phyloP scores from a whole-genome alignment of 92 coral and sea anemone genomes.

The Chrysogorgia sp. region DNA sequence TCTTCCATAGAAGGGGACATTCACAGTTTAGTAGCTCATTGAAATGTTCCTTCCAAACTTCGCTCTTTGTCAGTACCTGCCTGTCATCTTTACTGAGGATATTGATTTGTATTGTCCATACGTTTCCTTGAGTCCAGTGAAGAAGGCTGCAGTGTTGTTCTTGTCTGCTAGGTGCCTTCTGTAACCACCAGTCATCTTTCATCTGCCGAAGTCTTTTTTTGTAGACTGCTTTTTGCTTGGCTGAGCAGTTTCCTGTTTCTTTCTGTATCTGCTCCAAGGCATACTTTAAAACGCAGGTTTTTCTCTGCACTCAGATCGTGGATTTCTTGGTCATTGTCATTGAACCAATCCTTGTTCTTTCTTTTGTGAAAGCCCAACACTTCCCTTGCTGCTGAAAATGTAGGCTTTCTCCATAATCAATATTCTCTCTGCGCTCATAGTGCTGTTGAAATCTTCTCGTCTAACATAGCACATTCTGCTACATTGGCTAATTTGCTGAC shows the following conservation, averaged over 20 bases:
- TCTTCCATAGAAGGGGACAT: neutral
- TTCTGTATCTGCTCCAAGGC: neutral
- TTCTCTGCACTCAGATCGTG: neutral
- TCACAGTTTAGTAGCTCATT: no score
- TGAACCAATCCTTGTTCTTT: slow-evolving; percentile 12
- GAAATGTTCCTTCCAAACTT: neutral
- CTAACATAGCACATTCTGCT: no score
- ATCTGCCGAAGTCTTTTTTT: slow-evolving; percentile 30
- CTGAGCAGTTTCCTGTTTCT: neutral
- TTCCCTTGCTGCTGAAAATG: no score
- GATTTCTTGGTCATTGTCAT: neutral
- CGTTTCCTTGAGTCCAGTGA: no score
- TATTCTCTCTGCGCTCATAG: no score
- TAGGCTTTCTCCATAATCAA: no score
- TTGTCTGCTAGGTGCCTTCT: slow-evolving; percentile 18
- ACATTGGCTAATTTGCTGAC: no score
- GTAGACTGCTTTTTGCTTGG: slow-evolving; percentile 15
- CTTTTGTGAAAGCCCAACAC: slow-evolving; percentile 3
- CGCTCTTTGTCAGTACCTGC: neutral
- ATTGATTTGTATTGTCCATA: slow-evolving; percentile 12
- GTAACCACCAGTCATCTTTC: slow-evolving; percentile 6
- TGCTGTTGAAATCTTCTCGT: no score
- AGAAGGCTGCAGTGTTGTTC: no score
- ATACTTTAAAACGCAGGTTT: neutral
- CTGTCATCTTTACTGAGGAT: slow-evolving; percentile 3